phyloP scores from a whole-genome alignment of 1,140 invertebrate genomes.

The Vanessa atalanta region DNA sequence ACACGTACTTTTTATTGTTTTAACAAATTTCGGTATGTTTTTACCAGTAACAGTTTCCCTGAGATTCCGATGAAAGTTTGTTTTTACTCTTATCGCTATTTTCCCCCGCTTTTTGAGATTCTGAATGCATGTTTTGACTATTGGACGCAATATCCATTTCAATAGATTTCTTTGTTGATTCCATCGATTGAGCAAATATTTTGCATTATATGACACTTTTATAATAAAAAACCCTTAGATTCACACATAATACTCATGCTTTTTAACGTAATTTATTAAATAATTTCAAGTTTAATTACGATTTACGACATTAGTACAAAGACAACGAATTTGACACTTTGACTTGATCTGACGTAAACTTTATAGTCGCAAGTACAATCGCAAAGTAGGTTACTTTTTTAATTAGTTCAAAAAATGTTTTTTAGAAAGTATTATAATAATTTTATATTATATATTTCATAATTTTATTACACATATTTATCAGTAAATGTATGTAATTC shows the following conservation, averaged over 20 bases:
- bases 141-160: conserved; percentile 43
- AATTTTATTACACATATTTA: no score
- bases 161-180: conserved; percentile 45
- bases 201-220: conserved; percentile 16
- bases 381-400: conserved; percentile 2
- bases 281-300: conserved; percentile 9
- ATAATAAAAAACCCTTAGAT: conserved; percentile 17
- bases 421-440: no score
- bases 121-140: conserved; percentile 53
- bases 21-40: conserved; percentile 13
- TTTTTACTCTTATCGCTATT: conserved; percentile 66
- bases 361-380: no score
- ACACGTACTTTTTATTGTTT: conserved; percentile 2
- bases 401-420: neutral
- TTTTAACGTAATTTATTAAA: conserved; percentile 5
- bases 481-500: no score
- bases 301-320: conserved; percentile 6
- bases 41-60: conserved; percentile 71
- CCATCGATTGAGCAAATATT: conserved; percentile 41
- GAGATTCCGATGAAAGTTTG: conserved; percentile 59
- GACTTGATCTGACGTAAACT: neutral
- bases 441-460: no score
- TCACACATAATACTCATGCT: conserved; percentile 11
- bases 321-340: conserved; percentile 14
- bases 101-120: conserved; percentile 71